Conservation (phyloP, 2,888 invertebrate genomes). For the Agrochola litura region DNA sequence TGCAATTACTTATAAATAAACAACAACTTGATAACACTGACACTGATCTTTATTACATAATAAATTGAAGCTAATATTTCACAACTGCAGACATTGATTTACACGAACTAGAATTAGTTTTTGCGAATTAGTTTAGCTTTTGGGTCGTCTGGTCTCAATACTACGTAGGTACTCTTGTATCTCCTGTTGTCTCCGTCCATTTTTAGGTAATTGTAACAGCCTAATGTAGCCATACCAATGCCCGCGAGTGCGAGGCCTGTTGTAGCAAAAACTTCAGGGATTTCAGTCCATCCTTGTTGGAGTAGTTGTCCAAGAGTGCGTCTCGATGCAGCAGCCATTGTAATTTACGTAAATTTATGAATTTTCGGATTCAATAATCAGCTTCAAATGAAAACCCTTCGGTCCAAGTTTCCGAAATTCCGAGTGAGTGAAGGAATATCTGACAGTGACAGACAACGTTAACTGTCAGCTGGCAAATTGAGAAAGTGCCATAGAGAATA, state of each 20-base stretch:
- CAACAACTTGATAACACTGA: constrained; percentile 63
- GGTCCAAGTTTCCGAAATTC: no score
- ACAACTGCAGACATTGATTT: constrained; percentile 31
- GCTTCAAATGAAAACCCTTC: background rate
- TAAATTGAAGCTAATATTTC: constrained; percentile 68
- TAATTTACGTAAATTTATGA: constrained; percentile 21
- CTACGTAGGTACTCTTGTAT: constrained; percentile 91
- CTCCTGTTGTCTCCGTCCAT: constrained; percentile 92
- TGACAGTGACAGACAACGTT: no score
- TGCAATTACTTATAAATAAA: constrained; percentile 1
- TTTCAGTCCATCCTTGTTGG: constrained; percentile 91
- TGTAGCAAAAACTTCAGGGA: constrained; percentile 93
- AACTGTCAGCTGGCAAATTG: no score
- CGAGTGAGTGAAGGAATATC: no score
- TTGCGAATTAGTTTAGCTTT: constrained; percentile 89
- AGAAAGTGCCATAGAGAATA: no score
- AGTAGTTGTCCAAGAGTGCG: constrained; percentile 81
- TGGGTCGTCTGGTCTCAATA: constrained; percentile 93
- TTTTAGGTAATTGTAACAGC: constrained; percentile 87
- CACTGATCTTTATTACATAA: constrained; percentile 86
- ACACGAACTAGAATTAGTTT: constrained; percentile 78
- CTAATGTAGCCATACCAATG: constrained; percentile 85
- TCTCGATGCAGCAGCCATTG: constrained; percentile 82
- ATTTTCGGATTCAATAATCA: constrained; percentile 12
- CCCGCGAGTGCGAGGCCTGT: constrained; percentile 91